These are phyloP conservation scores for Latrodectus geometricus DNA, from an alignment of 1,140 invertebrate genomes.

Conservation along the genomic window DNA sequence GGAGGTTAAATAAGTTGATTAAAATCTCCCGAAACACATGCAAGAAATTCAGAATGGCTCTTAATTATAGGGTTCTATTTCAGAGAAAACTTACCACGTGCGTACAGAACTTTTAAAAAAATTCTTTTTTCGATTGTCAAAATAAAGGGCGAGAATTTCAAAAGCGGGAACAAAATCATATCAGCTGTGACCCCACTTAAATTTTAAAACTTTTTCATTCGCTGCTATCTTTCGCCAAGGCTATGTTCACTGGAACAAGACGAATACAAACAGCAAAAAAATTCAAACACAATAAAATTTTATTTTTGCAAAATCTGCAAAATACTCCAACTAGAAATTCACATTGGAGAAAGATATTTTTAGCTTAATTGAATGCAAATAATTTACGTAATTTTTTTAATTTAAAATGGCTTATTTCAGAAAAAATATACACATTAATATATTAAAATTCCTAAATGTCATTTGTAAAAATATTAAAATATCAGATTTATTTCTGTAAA, in stretches of 20 bases:
- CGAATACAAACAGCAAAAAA: not conserved
- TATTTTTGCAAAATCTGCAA: too few species aligned
- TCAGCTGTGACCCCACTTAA: conserved; percentile 3
- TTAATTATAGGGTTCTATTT: conserved; percentile 60
- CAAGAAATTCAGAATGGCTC: conserved; percentile 57
- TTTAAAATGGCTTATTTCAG: too few species aligned
- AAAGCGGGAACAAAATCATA: conserved; percentile 55
- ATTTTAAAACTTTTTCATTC: not conserved
- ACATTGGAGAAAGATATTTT: too few species aligned
- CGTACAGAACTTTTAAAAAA: conserved; percentile 26
- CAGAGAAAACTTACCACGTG: conserved; percentile 59
- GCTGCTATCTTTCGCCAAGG: not conserved
- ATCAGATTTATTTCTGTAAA: too few species aligned
- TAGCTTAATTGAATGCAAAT: too few species aligned
- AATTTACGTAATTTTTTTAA: too few species aligned
- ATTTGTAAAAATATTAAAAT: too few species aligned
- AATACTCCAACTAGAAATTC: too few species aligned
- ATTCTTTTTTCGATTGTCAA: conserved; percentile 52
- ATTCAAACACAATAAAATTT: too few species aligned
- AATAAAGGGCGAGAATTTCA: conserved; percentile 58
- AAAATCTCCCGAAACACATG: conserved; percentile 59
- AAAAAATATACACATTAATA: too few species aligned
- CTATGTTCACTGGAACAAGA: not conserved
- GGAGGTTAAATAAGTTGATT: conserved; percentile 62
- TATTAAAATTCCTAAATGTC: too few species aligned